Conservation (phyloP, 2,888 invertebrate genomes). For the Tineola bisselliella region DNA sequence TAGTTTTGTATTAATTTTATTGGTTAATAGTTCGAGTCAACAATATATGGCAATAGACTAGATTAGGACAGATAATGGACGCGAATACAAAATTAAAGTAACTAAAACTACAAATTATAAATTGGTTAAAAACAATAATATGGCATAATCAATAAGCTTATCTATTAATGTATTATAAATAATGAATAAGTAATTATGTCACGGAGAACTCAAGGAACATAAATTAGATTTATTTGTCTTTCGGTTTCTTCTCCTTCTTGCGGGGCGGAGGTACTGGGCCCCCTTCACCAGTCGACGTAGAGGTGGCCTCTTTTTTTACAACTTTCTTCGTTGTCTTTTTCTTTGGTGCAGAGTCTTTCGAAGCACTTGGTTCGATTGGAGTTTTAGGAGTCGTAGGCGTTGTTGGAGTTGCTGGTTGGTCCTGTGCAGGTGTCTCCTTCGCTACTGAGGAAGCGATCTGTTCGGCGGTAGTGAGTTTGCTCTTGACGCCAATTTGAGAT, state of each 20-base stretch:
- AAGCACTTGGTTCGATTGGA: constrained; percentile 17
- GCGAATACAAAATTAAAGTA: constrained; percentile 14
- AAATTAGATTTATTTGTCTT: constrained; percentile 37
- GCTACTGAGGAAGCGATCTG: constrained; percentile 50
- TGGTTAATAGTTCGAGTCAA: background rate
- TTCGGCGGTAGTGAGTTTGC: constrained; percentile 44
- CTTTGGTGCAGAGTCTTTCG: constrained; percentile 32
- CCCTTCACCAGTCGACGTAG: constrained; percentile 29
- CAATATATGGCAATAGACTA: background rate
- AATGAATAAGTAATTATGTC: background rate
- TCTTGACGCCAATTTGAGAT: constrained; percentile 54
- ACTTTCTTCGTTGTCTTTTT: constrained; percentile 60
- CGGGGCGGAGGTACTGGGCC: constrained; percentile 65
- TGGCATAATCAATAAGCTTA: background rate
- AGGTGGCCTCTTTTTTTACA: constrained; percentile 55
- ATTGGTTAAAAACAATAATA: constrained; percentile 18
- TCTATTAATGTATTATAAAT: background rate
- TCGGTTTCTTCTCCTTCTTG: constrained; percentile 66
- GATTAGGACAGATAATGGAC: constrained; percentile 8
- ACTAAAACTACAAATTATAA: constrained; percentile 15
- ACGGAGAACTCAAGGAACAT: background rate
- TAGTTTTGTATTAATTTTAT: constrained; percentile 4
- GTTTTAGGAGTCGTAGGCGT: constrained; percentile 19
- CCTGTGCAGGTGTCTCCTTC: constrained; percentile 18
- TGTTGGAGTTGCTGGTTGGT: constrained; percentile 16